Percentiles rank a stretch among this genome's conserved stretches.
Evolutionary conservation across 1,140 invertebrate species (phyloP).

Genomic region (Gerris buenoi): DNA sequence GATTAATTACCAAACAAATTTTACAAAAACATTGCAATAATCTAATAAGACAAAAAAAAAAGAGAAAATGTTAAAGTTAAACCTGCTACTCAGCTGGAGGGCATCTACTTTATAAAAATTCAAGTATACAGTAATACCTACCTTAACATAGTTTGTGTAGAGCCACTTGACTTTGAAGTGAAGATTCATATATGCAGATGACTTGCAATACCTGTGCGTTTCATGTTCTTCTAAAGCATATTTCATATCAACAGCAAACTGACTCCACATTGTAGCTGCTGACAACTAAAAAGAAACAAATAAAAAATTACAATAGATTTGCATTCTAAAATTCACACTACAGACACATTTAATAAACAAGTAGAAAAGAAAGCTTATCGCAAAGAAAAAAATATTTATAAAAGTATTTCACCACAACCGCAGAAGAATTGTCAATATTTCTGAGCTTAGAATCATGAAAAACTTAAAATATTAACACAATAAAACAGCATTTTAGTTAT

Average conservation of each 20-base stretch:
- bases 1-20: no score
- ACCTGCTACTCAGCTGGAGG: no score
- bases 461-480: no score
- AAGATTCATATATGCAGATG: slow-evolving; percentile 97
- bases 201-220: slow-evolving; percentile 86
- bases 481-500: no score
- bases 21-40: no score
- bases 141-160: slow-evolving; percentile 93
- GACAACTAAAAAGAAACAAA: slow-evolving; percentile 57
- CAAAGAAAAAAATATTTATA: no score
- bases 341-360: not conserved
- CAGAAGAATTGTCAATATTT: no score
- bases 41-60: no score
- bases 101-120: no score
- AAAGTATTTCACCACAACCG: no score
- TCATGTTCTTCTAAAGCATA: slow-evolving; percentile 97
- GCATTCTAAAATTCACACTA: not conserved
- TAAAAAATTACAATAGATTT: slow-evolving; percentile 6
- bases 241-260: slow-evolving; percentile 96
- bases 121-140: not conserved
- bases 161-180: slow-evolving; percentile 99
- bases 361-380: not conserved
- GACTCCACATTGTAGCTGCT: slow-evolving; percentile 90
- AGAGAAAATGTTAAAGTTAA: no score
- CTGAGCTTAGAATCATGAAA: no score